A percentile compares a stretch with the other conserved stretches of the same genome.
These are phyloP conservation scores for Nothura maculosa DNA, from an alignment of 2,797 vertebrate species.

Conservation along the genomic window DNA sequence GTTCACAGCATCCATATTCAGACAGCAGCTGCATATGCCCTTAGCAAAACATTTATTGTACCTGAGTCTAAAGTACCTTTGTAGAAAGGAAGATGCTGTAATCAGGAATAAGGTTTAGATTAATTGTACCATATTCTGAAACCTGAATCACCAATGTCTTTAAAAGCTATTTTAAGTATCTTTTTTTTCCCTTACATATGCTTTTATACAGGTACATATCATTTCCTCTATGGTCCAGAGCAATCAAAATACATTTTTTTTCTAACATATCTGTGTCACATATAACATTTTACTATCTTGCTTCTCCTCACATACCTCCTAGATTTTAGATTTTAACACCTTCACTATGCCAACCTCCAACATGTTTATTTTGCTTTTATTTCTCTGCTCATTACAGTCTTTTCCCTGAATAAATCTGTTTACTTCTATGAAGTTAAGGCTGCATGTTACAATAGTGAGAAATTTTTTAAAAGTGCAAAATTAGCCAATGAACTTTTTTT, in stretches of 20 bases:
- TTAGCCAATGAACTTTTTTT: not conserved
- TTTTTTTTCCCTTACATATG: not conserved
- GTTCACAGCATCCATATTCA: accelerated
- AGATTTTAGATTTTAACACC: not conserved
- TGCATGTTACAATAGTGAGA: not conserved
- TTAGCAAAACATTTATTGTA: not conserved
- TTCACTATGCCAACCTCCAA: not conserved
- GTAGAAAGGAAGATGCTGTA: not conserved
- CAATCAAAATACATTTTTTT: not conserved
- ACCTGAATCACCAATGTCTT: not conserved
- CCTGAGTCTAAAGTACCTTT: accelerated
- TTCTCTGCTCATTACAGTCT: not conserved
- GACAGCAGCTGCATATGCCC: not conserved
- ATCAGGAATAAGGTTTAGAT: not conserved
- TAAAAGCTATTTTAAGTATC: not conserved
- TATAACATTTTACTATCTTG: not conserved
- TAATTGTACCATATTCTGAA: not conserved
- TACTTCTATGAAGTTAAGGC: not conserved
- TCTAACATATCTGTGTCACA: not conserved
- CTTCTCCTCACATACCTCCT: not conserved
- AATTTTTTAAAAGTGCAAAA: not conserved
- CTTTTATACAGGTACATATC: not conserved
- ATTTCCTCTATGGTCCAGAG: not conserved
- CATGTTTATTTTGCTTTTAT: not conserved
- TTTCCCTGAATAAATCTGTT: not conserved